A percentile compares a stretch with the other conserved stretches of the same genome.
These are phyloP conservation scores for Parnassius apollo DNA, from an alignment of 2,888 invertebrate species.

Conservation along the genomic window DNA sequence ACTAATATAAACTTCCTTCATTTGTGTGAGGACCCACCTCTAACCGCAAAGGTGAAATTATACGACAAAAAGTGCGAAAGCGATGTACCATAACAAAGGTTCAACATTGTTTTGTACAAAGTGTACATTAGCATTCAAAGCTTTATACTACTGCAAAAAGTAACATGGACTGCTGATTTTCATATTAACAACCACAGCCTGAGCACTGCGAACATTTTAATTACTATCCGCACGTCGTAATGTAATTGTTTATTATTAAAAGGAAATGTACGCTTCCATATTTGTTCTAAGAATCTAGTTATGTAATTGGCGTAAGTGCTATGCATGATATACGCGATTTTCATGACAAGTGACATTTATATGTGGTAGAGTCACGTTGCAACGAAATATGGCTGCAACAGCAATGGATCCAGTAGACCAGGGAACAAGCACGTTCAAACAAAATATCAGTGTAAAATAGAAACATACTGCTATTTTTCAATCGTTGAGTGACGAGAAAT, in stretches of 20 bases:
- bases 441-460: too few relatives aligned
- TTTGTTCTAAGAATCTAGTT: too few relatives aligned
- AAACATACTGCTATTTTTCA: too few relatives aligned
- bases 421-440: too few relatives aligned
- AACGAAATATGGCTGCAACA: too few relatives aligned
- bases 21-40: neutral
- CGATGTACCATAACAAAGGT: neutral
- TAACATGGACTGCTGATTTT: constrained; percentile 18
- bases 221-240: constrained; percentile 8
- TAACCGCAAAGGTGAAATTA: constrained; percentile 1
- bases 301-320: too few relatives aligned
- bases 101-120: constrained; percentile 10
- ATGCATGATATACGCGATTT: too few relatives aligned
- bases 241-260: constrained; percentile 15
- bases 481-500: too few relatives aligned
- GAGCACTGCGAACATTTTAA: constrained; percentile 17
- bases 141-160: constrained; percentile 14
- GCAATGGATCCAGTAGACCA: too few relatives aligned
- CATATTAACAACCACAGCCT: constrained; percentile 20
- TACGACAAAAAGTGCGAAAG: constrained; percentile 3
- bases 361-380: too few relatives aligned
- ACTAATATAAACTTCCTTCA: too few relatives aligned
- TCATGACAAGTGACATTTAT: too few relatives aligned
- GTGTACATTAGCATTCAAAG: constrained; percentile 21
- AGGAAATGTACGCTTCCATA: neutral